Percentiles rank a stretch among this genome's conserved stretches.
Evolutionary conservation across 2,113 vertebrate species (phyloP).

Genomic region (Murina feae): DNA sequence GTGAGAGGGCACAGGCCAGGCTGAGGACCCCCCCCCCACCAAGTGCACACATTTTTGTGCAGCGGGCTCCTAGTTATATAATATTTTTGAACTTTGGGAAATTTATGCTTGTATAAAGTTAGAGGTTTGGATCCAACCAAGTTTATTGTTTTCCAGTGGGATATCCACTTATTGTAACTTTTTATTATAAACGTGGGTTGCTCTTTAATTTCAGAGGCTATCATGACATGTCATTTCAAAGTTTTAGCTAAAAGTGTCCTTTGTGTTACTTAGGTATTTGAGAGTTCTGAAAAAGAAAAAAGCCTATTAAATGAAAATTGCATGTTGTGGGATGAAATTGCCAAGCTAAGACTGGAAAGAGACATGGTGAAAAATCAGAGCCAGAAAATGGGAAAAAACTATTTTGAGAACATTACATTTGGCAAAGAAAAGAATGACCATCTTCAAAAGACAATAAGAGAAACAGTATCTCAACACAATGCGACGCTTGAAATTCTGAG

Average conservation of each 20-base stretch:
- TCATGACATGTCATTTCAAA: not conserved
- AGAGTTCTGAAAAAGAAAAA: constrained; percentile 84
- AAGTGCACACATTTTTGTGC: no score
- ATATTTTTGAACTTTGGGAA: not conserved
- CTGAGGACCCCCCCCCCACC: no score
- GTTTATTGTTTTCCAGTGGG: not conserved
- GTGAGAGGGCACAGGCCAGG: no score
- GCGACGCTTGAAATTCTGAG: constrained; percentile 85
- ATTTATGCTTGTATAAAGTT: not conserved
- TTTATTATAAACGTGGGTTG: not conserved
- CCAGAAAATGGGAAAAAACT: constrained; percentile 85
- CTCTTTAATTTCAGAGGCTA: not conserved
- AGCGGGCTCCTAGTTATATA: no score
- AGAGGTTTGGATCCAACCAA: not conserved
- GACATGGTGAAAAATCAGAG: constrained; percentile 80
- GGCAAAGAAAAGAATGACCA: constrained; percentile 89
- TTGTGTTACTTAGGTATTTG: constrained; percentile 81
- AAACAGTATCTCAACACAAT: constrained; percentile 86
- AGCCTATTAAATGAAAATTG: constrained; percentile 84
- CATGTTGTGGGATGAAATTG: constrained; percentile 86
- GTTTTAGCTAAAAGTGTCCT: not conserved
- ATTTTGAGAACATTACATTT: constrained; percentile 86
- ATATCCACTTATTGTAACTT: not conserved
- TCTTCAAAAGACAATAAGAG: constrained; percentile 86
- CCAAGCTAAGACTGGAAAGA: constrained; percentile 83